These are phyloP conservation scores for Montipora cactus DNA, from an alignment of 64 coral and sea anemone species.

Conservation along the genomic window DNA sequence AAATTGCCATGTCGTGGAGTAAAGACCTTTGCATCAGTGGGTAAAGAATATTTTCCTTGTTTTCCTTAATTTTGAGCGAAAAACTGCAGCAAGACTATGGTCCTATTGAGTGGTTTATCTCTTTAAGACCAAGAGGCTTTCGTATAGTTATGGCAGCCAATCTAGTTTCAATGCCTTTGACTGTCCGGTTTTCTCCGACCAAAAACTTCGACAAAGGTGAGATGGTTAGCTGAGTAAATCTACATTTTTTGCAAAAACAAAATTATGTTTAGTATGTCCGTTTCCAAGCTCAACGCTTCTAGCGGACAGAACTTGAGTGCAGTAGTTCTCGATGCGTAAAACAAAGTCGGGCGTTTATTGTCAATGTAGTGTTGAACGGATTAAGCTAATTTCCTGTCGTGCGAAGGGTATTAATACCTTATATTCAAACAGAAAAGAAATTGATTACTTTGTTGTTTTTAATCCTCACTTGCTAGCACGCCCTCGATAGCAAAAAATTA, in stretches of 20 bases:
- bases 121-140: background rate
- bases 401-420: background rate
- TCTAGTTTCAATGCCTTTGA: background rate
- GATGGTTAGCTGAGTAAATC: background rate
- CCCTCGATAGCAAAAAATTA: background rate
- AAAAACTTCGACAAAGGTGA: background rate
- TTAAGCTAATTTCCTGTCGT: conserved; percentile 16
- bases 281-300: background rate
- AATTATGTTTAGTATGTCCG: background rate
- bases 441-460: conserved; percentile 12
- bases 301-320: background rate
- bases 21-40: background rate
- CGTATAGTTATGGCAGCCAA: background rate
- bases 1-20: background rate
- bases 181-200: background rate
- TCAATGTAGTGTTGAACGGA: background rate
- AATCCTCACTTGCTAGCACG: background rate
- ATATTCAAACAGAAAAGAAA: conserved; percentile 33
- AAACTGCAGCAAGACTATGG: background rate
- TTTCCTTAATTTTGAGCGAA: background rate
- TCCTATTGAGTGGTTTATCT: background rate
- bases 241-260: background rate
- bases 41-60: background rate
- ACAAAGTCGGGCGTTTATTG: background rate
- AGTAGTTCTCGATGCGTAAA: background rate